phyloP scores from a whole-genome alignment of 1,140 invertebrate species.

The Zelostemma sp. region DNA sequence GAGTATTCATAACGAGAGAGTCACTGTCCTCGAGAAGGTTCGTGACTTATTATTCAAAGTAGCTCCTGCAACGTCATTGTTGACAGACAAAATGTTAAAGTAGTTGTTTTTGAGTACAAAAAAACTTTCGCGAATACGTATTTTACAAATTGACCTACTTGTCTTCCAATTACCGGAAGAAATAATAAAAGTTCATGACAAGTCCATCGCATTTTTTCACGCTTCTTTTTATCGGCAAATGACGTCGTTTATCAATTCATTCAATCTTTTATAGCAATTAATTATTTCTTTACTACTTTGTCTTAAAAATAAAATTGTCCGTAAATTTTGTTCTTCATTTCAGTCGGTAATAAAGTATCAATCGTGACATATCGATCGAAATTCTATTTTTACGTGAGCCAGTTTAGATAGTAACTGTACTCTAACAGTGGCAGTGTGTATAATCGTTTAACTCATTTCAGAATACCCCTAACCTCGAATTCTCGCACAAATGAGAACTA shows the following conservation, averaged over 20 bases:
- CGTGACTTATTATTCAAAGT: conserved; percentile 32
- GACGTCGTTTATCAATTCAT: too few relatives aligned
- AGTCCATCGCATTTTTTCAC: too few relatives aligned
- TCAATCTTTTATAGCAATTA: too few relatives aligned
- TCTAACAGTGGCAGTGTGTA: conserved; percentile 24
- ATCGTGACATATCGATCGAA: conserved; percentile 45
- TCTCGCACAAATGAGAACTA: conserved; percentile 6
- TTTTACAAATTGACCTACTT: conserved; percentile 2
- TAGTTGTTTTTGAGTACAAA: not conserved
- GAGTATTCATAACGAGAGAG: conserved; percentile 29
- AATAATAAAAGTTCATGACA: too few relatives aligned
- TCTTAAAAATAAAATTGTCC: not conserved
- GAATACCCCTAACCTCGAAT: conserved; percentile 26
- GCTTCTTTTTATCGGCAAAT: too few relatives aligned
- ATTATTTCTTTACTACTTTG: too few relatives aligned
- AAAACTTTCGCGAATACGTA: conserved; percentile 6
- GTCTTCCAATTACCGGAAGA: too few relatives aligned
- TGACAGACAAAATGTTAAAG: conserved; percentile 21
- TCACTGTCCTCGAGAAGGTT: conserved; percentile 29
- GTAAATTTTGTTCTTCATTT: conserved; percentile 19
- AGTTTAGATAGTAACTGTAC: conserved; percentile 41
- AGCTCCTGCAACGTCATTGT: conserved; percentile 16
- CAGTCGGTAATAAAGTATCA: conserved; percentile 46
- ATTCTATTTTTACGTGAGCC: conserved; percentile 49
- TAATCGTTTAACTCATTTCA: conserved; percentile 35